Percentiles rank a stretch among this genome's conserved stretches.
These are phyloP conservation scores for Alauda arvensis DNA, from an alignment of 2,797 vertebrate species.

Conservation along the genomic window DNA sequence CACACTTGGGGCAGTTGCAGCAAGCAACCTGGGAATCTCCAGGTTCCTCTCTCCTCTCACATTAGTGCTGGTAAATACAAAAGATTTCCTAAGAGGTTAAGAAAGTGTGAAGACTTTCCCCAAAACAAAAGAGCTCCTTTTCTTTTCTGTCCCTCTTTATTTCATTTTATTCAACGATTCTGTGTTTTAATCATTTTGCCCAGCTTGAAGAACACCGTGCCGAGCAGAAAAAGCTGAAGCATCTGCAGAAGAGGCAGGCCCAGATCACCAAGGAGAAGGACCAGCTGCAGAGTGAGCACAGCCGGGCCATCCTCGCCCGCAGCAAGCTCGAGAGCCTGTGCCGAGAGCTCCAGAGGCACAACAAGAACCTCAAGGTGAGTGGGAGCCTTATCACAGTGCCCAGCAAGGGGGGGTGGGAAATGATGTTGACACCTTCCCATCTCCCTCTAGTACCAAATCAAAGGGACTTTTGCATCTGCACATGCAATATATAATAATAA, in stretches of 20 bases:
- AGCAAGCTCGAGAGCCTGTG: slow-evolving; percentile 88
- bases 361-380: slow-evolving; percentile 87
- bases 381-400: background rate
- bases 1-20: background rate
- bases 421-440: background rate
- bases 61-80: background rate
- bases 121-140: background rate
- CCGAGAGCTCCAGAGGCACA: slow-evolving; percentile 88
- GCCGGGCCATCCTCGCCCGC: slow-evolving; percentile 79
- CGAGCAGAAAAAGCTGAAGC: slow-evolving; percentile 78
- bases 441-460: background rate
- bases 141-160: background rate
- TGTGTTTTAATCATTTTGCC: background rate
- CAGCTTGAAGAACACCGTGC: slow-evolving; percentile 79
- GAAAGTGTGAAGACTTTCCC: background rate
- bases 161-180: background rate
- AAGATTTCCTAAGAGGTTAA: background rate
- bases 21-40: background rate
- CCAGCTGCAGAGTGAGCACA: slow-evolving; percentile 83
- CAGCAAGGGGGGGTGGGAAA: background rate
- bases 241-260: slow-evolving; percentile 79
- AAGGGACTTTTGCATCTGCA: background rate
- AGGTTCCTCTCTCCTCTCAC: background rate
- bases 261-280: slow-evolving; percentile 81
- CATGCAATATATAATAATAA: background rate